These are phyloP conservation scores for Ypsolopha scabrella DNA, from an alignment of 2,888 invertebrate genomes.

Conservation along the genomic window DNA sequence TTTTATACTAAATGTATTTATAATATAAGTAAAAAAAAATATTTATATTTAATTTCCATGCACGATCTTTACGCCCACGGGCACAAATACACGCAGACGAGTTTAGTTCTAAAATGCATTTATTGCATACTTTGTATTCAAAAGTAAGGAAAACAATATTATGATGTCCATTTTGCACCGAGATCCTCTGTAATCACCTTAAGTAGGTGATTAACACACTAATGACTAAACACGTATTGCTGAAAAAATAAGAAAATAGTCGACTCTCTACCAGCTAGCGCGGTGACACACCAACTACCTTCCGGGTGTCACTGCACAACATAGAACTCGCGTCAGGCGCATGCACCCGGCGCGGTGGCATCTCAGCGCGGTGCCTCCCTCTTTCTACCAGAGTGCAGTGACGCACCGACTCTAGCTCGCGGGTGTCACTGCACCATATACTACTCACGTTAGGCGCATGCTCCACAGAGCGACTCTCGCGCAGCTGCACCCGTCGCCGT, in stretches of 20 bases:
- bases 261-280: background rate
- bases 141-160: too few relatives aligned
- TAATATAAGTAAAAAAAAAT: background rate
- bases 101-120: too few relatives aligned
- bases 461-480: constrained; percentile 40
- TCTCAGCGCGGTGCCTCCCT: background rate
- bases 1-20: too few relatives aligned
- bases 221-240: too few relatives aligned
- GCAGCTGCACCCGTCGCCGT: constrained; percentile 75
- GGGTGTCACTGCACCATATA: background rate
- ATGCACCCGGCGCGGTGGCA: constrained; percentile 16
- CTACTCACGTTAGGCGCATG: background rate
- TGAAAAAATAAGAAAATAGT: too few relatives aligned
- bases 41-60: background rate
- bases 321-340: background rate
- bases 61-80: too few relatives aligned
- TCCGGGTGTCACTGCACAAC: background rate
- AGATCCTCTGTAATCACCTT: too few relatives aligned
- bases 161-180: too few relatives aligned
- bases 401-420: background rate
- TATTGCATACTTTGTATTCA: too few relatives aligned
- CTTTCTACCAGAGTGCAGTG: too few relatives aligned
- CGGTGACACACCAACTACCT: background rate
- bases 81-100: too few relatives aligned
- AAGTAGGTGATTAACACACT: too few relatives aligned